These are phyloP conservation scores for Capromys pilorides DNA, from an alignment of 2,797 vertebrate genomes.

Conservation along the genomic window DNA sequence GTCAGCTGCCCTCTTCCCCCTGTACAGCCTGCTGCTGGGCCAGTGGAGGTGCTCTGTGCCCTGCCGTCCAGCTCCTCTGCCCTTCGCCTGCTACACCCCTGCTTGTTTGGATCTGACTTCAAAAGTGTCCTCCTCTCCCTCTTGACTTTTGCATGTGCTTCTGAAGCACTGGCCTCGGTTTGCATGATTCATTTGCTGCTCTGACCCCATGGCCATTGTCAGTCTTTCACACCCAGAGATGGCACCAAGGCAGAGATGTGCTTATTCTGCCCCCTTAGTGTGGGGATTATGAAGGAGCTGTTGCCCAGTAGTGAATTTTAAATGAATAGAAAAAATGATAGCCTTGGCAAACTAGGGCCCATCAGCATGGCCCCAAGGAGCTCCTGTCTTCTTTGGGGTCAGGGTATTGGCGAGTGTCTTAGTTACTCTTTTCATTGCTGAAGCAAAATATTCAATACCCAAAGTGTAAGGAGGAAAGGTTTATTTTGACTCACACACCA, in stretches of 20 bases:
- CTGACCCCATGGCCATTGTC: background rate
- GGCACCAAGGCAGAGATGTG: fast-evolving
- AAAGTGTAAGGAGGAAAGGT: background rate
- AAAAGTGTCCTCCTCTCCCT: fast-evolving
- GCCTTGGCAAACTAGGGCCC: background rate
- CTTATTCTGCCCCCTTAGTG: background rate
- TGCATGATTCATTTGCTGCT: background rate
- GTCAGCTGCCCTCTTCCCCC: background rate
- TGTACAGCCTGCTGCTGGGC: background rate
- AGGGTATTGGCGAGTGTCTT: background rate
- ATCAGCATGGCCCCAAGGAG: background rate
- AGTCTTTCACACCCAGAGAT: background rate
- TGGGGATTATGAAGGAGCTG: fast-evolving
- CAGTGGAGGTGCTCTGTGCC: too few species aligned
- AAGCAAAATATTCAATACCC: background rate
- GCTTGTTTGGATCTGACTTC: fast-evolving
- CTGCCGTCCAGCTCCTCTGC: background rate
- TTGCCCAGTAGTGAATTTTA: background rate
- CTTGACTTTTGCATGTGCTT: background rate
- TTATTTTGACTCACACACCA: background rate
- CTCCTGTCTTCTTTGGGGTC: background rate
- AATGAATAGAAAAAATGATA: background rate
- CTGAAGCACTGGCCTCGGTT: background rate
- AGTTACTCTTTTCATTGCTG: background rate
- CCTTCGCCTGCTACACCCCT: background rate